Evolutionary conservation across 2,113 vertebrate species (phyloP).

Genomic region (Siniperca chuatsi): DNA sequence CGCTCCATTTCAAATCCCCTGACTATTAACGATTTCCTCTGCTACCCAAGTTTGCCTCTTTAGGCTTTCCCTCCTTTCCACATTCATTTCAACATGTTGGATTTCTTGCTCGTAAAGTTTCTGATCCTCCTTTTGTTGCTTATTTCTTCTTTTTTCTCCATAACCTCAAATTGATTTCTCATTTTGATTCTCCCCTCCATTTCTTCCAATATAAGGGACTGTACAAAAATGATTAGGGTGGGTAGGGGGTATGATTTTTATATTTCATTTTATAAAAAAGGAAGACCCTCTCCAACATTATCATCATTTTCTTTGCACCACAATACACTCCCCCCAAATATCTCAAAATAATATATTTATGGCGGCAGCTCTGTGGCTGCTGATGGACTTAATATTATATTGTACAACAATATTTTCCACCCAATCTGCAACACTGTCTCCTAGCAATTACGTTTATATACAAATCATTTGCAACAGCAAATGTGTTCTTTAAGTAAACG

Average conservation of each 20-base stretch:
- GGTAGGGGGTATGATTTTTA: neutral
- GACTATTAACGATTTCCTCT: constrained; percentile 63
- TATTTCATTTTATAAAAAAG: neutral
- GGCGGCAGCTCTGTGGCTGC: neutral
- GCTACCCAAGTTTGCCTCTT: constrained; percentile 50
- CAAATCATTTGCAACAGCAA: neutral
- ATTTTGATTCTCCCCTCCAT: neutral
- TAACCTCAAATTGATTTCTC: neutral
- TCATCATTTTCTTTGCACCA: no score
- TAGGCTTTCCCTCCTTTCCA: constrained; percentile 7
- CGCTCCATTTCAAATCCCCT: constrained; percentile 65
- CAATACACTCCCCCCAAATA: neutral
- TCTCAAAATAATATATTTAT: neutral
- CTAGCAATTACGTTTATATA: neutral
- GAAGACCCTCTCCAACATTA: neutral
- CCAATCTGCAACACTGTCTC: no score
- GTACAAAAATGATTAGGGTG: neutral
- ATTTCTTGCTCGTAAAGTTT: neutral
- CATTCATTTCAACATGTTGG: constrained; percentile 11
- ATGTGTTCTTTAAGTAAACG: neutral
- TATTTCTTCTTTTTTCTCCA: neutral
- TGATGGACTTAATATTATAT: neutral
- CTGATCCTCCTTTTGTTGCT: neutral
- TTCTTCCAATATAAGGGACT: neutral
- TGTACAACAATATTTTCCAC: neutral